Percentiles rank a stretch among this genome's conserved stretches.
Conservation (phyloP, 1,140 invertebrate genomes). For the Zaprionus taronus region DNA sequence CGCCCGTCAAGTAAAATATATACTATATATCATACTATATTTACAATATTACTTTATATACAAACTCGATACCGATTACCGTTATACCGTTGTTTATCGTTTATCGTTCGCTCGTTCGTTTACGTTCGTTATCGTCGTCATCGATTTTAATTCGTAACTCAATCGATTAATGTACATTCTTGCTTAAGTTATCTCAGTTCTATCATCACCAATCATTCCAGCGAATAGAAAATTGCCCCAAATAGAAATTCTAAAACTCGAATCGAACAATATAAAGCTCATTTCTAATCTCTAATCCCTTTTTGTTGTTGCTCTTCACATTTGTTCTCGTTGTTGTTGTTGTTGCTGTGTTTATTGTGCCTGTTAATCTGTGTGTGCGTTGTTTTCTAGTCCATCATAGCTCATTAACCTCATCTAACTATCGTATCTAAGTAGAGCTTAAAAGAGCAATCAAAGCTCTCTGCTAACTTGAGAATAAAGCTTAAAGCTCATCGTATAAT, state of each 20-base stretch:
- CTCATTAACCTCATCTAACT: not conserved
- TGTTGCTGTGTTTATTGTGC: slow-evolving; percentile 2
- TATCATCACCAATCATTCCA: slow-evolving; percentile 29
- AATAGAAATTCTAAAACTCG: slow-evolving; percentile 8
- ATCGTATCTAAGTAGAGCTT: slow-evolving; percentile 9
- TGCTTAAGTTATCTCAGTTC: slow-evolving; percentile 27
- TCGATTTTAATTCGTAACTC: slow-evolving; percentile 19
- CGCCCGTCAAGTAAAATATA: slow-evolving; percentile 81
- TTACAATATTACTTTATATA: slow-evolving; percentile 30
- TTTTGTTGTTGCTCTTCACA: slow-evolving; percentile 15
- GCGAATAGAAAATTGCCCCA: not conserved
- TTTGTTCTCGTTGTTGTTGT: slow-evolving; percentile 18
- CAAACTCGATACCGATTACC: slow-evolving; percentile 29
- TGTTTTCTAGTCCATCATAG: not conserved
- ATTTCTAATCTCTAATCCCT: slow-evolving; percentile 6
- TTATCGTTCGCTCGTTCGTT: slow-evolving; percentile 20
- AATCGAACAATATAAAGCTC: slow-evolving; percentile 5
- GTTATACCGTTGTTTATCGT: slow-evolving; percentile 2
- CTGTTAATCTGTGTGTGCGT: not conserved
- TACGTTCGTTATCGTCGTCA: slow-evolving; percentile 7
- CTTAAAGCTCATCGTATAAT: not conserved
- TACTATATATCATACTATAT: slow-evolving; percentile 17
- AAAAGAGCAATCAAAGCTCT: not conserved
- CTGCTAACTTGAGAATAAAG: not conserved
- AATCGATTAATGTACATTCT: slow-evolving; percentile 20